Base-by-base conservation (phyloP, 2,113 vertebrate species). In the Caloenas nicobarica region DNA sequence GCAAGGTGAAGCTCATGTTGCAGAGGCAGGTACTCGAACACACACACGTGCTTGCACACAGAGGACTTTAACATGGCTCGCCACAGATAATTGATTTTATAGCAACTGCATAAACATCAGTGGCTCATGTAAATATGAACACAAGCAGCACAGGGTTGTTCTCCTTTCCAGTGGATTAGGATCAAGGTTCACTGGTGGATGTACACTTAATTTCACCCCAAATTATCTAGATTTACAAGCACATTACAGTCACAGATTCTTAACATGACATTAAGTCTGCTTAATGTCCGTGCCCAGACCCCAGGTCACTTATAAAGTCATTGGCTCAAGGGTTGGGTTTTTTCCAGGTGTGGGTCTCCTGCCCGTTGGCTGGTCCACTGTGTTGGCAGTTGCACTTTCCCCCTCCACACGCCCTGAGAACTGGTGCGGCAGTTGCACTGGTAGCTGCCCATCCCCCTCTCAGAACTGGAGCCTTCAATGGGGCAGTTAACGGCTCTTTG, bases 111-210 rank as follows among this genome's bases (percentile, higher is more conserved):
- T 29, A 54, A 86, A 48, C n/a, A 72, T 4, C 7, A 38, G 12
- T 16, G 56, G 15, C 13, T 65, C 48, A 69, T 1, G 9, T 28
- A 72, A 46, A 46, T 40, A 71, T 15, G 7, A 88, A 9, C 38
- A 42, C 15, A 56, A 40, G 6, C 25, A 53, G 18, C 24, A 57
- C 16, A n/a, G 24, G 9, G 5, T 7, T 82, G 22, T 28, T 73
- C 0, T 0, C 64, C 48, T 51, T 80, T 56, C 25, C 29, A 89
- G 33, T 0, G 0, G 10, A 60, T n/a, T 42, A 40, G 18, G 61
- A 44, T 33, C 38, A 54, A 51, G 6, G 14, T 42, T 76, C n/a
- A 33, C 19, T 56, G 13, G 7, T 38, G 34, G 6, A n/a, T 40
- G 19, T 22, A 51, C 3, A 11, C 1, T 5, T 70, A 13, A 11